Base-by-base conservation (phyloP, 2,113 vertebrate genomes). In the Ochotona princeps region DNA sequence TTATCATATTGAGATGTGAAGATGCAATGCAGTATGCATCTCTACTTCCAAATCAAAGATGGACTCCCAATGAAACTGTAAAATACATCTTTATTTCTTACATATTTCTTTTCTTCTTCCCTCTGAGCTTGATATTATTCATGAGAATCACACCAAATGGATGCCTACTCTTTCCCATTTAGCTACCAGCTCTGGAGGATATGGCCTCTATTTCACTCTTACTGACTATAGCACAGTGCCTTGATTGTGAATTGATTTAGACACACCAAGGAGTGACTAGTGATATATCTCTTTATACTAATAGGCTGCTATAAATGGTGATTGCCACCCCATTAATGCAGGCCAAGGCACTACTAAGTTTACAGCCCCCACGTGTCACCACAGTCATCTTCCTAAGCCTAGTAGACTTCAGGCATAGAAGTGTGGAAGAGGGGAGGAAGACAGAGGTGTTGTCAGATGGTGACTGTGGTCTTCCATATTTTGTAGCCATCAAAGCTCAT, bases 401-500 rank as follows among this genome's bases (percentile, higher is more conserved):
- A 54, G 63, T 6, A 23, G 15, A 17, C 74, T 23, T 20, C 8
- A 80, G 2, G 30, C 20, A 20, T 9, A 3, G 66, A 70, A 18
- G 30, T 5, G 0, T 75, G 13, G 35, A 72, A 82, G 28, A 26
- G 9, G 13, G 10, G 7, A 14, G 8, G 21, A 10, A 94, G 28
- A 21, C 65, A 44, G 67, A 80, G 12, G 38, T 3, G 0, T 38
- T 73, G 57, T 32, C 38, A 79, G n/a, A 25, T 4, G 5, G 8
- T 57, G 15, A 5, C 26, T 76, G 30, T 1, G 30, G 25, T 2
- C 63, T 15, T 61, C 91, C 82, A 0, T 63, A 44, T 79, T 49
- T 90, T 66, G 4, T 92, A 38, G 8, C n/a, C 38, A 73, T 93
- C n/a, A 87, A 44, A 87, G 83, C 14, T 61, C 21, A 81, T 49